These are phyloP conservation scores for Phortica variegata DNA, from an alignment of 1,140 invertebrate species.

Conservation along the genomic window DNA sequence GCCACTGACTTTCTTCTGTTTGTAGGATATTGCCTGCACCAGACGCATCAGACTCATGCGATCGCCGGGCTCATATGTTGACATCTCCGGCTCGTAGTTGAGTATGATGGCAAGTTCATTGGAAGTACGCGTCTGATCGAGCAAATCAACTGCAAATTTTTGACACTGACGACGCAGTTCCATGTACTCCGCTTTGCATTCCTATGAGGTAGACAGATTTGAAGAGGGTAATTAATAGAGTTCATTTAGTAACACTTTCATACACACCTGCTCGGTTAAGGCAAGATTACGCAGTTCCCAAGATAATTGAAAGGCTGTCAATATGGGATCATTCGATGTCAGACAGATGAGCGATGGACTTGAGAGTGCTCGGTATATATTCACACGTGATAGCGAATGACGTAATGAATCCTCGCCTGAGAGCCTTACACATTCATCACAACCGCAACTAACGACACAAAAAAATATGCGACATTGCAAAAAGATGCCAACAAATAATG, in stretches of 20 bases:
- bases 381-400: constrained; percentile 85
- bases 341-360: constrained; percentile 87
- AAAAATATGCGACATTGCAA: background rate
- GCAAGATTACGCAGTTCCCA: constrained; percentile 79
- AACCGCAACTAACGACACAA: constrained; percentile 66
- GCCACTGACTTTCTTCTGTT: constrained; percentile 80
- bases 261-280: constrained; percentile 68
- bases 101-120: constrained; percentile 89
- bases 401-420: constrained; percentile 76
- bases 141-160: constrained; percentile 85
- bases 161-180: constrained; percentile 83
- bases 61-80: constrained; percentile 68
- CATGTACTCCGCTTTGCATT: constrained; percentile 77
- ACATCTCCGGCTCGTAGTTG: constrained; percentile 76
- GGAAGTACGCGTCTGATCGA: constrained; percentile 86
- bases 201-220: constrained; percentile 55
- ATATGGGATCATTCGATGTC: constrained; percentile 80
- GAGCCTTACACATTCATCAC: constrained; percentile 73
- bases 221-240: too few species aligned
- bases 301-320: constrained; percentile 80
- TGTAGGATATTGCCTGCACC: constrained; percentile 86
- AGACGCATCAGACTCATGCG: constrained; percentile 78
- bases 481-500: background rate
- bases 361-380: constrained; percentile 87
- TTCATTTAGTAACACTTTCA: background rate